Evolutionary conservation across 2,113 vertebrate genomes (phyloP).

Genomic region (Ivindomyrus marchei): DNA sequence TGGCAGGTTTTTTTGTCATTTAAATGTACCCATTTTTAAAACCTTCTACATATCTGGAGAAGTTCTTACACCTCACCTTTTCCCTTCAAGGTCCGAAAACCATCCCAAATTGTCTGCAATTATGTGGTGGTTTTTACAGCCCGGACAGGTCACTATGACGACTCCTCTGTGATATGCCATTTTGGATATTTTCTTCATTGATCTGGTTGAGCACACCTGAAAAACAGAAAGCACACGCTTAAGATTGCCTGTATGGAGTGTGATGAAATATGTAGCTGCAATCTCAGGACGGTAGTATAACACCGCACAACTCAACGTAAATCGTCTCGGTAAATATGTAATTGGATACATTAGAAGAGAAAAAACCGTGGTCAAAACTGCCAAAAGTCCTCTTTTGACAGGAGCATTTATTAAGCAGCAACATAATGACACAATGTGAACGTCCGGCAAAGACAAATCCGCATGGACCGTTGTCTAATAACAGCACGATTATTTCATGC

Average conservation of each 20-base stretch:
- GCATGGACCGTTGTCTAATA: background rate
- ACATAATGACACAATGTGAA: background rate
- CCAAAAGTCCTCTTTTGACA: background rate
- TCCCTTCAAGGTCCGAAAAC: constrained; percentile 88
- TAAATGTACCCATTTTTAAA: background rate
- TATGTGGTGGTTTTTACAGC: constrained; percentile 81
- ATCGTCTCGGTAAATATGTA: background rate
- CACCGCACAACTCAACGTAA: background rate
- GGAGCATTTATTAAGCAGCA: background rate
- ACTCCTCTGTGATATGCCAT: constrained; percentile 78
- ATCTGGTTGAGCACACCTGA: constrained; percentile 81
- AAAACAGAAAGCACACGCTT: background rate
- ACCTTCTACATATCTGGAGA: background rate
- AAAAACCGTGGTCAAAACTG: background rate
- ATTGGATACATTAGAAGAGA: background rate
- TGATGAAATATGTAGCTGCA: background rate
- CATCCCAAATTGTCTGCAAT: constrained; percentile 90
- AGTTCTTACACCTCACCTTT: constrained; percentile 61
- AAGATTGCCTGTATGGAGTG: background rate
- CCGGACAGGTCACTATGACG: constrained; percentile 82
- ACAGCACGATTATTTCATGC: background rate
- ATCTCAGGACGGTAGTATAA: background rate
- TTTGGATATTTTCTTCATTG: constrained; percentile 79
- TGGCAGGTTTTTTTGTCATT: background rate
- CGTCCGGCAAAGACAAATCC: background rate